phyloP scores from a whole-genome alignment of 2,113 vertebrate genomes.

The Cichladusa arquata region DNA sequence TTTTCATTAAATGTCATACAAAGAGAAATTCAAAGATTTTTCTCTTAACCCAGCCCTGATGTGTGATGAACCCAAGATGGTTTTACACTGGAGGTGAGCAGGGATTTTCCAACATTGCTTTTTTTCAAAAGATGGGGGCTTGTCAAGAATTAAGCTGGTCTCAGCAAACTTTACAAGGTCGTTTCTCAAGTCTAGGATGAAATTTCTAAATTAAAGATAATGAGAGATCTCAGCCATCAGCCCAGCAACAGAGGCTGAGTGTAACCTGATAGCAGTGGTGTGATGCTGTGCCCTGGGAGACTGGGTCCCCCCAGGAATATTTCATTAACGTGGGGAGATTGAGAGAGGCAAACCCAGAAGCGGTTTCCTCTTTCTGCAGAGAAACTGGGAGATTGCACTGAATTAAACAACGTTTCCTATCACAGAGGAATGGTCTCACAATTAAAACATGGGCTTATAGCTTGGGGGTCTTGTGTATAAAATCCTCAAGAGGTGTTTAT shows the following conservation, averaged over 20 bases:
- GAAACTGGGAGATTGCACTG: background rate
- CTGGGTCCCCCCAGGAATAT: background rate
- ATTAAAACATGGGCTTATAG: background rate
- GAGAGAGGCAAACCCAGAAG: background rate
- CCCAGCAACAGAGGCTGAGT: background rate
- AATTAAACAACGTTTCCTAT: background rate
- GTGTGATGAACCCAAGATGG: background rate
- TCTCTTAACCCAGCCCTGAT: background rate
- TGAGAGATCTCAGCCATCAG: background rate
- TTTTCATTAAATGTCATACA: background rate
- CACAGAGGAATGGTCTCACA: background rate
- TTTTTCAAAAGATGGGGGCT: background rate
- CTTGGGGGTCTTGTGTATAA: background rate
- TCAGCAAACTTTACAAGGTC: background rate
- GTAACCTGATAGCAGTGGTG: background rate
- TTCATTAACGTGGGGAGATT: background rate
- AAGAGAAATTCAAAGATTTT: background rate
- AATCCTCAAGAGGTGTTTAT: background rate
- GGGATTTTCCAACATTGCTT: background rate
- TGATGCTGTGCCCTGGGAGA: background rate
- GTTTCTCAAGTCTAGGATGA: background rate
- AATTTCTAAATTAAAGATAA: background rate
- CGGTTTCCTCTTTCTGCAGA: background rate
- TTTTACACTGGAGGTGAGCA: background rate
- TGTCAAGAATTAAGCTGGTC: background rate